Base-by-base conservation (phyloP, 2,797 vertebrate species). In the Fringilla coelebs region DNA sequence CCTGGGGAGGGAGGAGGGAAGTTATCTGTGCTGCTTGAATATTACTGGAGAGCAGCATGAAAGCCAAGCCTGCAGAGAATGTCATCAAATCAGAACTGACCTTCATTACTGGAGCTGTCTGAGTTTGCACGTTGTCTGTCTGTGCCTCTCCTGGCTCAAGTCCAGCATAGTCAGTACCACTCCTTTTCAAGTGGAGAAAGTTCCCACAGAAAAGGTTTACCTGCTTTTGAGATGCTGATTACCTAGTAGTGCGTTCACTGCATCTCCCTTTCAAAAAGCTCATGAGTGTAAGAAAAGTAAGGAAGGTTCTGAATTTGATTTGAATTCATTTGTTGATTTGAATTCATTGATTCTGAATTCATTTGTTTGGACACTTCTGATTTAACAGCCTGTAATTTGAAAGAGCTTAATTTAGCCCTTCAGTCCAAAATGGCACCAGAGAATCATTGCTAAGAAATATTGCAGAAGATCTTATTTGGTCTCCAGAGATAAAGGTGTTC, bases 71-170 rank as follows among this genome's bases (percentile, higher is more conserved):
- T 82, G 52, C 41, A 54, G 15, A 28, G 12, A 81, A 66, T 20
- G 48, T 65, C 71, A 41, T 81, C 70, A 86, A 73, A 46, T 57
- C 76, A 70, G 63, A 41, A 28, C 41, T 91, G 85, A 60, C 36
- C 72, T 51, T 88, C 72, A 52, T 87, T 94, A 87, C 63, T 63
- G 55, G 85, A 93, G 74, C 57, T 81, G 84, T 92, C 72, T 84
- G 85, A 52, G 70, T 88, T 88, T 84, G 24, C 60, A 84, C 2
- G 0, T 29, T 79, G 76, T 72, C 58, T 86, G 65, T 46, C 65
- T 91, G 51, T 88, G 79, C 68, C 40, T 10, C 41, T 82, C 43
- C 38, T 91, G 82, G 73, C 73, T 84, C 32, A 62, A 86, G 34
- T 76, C 85, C 73, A 19, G n/a, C 54, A n/a, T 22, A 87, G 26